Evolutionary conservation across 35 echinoderm and acorn worm genomes (phyloP).

Genomic region (Ptychodera flava): DNA sequence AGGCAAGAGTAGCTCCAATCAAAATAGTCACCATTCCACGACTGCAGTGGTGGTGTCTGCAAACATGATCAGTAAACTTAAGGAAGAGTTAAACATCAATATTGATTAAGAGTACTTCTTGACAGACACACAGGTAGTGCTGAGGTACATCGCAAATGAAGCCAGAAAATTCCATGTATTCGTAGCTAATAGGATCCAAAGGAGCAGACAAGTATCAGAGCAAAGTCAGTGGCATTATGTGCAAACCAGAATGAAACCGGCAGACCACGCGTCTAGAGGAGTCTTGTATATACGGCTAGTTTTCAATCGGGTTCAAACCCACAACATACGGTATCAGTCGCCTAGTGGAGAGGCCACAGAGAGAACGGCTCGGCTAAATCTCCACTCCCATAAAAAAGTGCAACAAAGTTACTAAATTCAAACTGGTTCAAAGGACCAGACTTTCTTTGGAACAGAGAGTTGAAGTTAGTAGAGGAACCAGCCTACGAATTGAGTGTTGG

Average conservation of each 20-base stretch:
- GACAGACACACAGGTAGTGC: conserved; percentile 46
- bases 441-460: conserved; percentile 18
- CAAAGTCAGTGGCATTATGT: conserved; percentile 53
- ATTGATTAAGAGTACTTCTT: conserved; percentile 27
- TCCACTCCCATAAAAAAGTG: no score
- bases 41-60: conserved; percentile 28
- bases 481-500: neutral
- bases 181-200: conserved; percentile 45
- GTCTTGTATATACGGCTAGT: no score
- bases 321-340: no score
- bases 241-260: conserved; percentile 17
- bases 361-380: no score
- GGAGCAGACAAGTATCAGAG: conserved; percentile 34
- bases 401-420: conserved; percentile 15
- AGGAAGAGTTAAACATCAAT: conserved; percentile 22
- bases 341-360: no score
- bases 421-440: conserved; percentile 44
- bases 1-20: conserved; percentile 25
- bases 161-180: conserved; percentile 38
- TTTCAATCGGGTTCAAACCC: no score
- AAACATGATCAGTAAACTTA: conserved; percentile 21
- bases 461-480: neutral
- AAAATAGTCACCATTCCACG: conserved; percentile 11
- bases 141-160: conserved; percentile 48
- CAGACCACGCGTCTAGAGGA: conserved; percentile 42